Base-by-base conservation (phyloP, 2,888 invertebrate species). In the Pollenia amentaria region DNA sequence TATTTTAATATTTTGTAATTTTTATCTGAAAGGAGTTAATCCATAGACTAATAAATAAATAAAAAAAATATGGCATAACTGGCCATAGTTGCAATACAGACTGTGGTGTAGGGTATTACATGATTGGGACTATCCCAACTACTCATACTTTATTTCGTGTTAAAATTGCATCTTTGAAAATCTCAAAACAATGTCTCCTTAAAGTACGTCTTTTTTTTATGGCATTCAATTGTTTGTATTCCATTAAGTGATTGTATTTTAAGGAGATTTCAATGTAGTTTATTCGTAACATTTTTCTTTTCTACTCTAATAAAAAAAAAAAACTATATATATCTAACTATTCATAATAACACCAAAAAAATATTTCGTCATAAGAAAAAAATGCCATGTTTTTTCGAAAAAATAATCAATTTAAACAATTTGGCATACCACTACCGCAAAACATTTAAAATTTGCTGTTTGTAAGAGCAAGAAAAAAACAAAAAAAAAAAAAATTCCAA, bases 361-460 rank as follows among this genome's bases (percentile, higher is more conserved):
- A 46, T 38, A 48, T n/a, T 8, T 14, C 6, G 40, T n/a, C 40
- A 14, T 42, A 46, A 11, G 2, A 55, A 57, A 44, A 9, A 44
- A 46, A 10, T 29, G 29, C 42, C 16, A 12, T 18, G 6, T 72
- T 14, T 55, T 14, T 11, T 1, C 9, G 18, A 16, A 48, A 29
- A 42, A 69, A 76, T 29, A 53, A 76, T 42, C 12, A 72, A 84
- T 84, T 72, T 64, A 16, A 14, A 65, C 10, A 40, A 65, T 57
- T 77, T 84, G 65, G 65, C 78, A 78, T 38, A 18, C 42, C 44
- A 69, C 14, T 48, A 67, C 10, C 57, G 51, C 14, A 55, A 72
- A 72, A 73, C 16, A 84, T 60, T 57, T 42, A 72, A 72, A 84
- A 55, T 44, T 73, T 38, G 3, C 3, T 10, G 21, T 84, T 70